Evolutionary conservation across 2,113 vertebrate species (phyloP).

Genomic region (Addax nasomaculatus): DNA sequence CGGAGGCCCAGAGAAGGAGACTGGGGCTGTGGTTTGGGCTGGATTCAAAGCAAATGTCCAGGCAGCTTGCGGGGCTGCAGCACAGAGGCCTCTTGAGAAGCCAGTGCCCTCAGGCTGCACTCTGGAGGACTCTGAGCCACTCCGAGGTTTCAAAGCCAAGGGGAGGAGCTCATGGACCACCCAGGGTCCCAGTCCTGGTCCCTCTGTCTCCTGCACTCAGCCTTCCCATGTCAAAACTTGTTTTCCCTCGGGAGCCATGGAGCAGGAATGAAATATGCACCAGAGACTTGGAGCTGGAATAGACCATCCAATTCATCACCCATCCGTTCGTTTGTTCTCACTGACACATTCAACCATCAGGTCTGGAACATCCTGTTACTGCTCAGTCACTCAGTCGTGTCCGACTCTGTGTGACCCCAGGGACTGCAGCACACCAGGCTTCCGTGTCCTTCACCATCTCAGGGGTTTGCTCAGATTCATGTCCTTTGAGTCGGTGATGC

Average conservation of each 20-base stretch:
- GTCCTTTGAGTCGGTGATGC: neutral
- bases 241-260: neutral
- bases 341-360: fast-evolving
- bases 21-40: neutral
- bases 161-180: too few species aligned
- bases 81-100: constrained; percentile 17
- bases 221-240: neutral
- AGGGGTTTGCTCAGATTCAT: neutral
- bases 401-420: neutral
- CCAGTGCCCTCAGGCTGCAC: fast-evolving
- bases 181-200: neutral
- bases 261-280: too few species aligned
- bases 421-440: neutral
- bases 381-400: neutral
- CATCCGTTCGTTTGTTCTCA: neutral
- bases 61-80: fast-evolving
- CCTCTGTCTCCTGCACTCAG: neutral
- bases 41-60: neutral
- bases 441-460: neutral
- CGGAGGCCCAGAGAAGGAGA: neutral
- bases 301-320: too few species aligned
- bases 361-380: too few species aligned
- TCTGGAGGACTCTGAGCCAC: too few species aligned
- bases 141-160: fast-evolving
- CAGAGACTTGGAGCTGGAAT: fast-evolving